Evolutionary conservation across 2,888 invertebrate species (phyloP).

Genomic region (Synanthedon myopaeformis): DNA sequence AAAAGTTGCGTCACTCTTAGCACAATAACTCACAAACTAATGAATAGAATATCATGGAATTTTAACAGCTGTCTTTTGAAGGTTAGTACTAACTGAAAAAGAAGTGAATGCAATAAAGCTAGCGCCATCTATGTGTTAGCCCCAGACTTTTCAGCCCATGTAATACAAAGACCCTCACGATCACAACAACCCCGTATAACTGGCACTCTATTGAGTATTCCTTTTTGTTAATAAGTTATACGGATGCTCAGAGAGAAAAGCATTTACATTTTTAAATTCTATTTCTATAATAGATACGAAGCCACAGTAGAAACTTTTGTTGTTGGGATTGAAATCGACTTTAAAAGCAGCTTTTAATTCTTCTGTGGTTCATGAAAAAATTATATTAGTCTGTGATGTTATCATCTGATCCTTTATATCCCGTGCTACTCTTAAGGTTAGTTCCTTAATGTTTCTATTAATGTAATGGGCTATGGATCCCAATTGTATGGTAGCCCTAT

Average conservation of each 20-base stretch:
- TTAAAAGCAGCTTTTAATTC: constrained; percentile 31
- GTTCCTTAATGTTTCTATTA: constrained; percentile 29
- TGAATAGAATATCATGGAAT: no score
- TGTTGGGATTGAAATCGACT: constrained; percentile 13
- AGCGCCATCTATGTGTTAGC: no score
- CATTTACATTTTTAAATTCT: constrained; percentile 43
- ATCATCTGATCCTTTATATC: background rate
- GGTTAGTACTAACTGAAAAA: no score
- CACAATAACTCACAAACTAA: no score
- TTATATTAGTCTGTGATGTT: background rate
- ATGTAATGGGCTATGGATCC: constrained; percentile 61
- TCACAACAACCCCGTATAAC: constrained; percentile 59
- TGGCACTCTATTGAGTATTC: constrained; percentile 58
- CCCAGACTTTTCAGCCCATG: no score
- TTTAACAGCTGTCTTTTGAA: no score
- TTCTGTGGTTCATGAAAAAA: constrained; percentile 14
- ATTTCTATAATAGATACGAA: constrained; percentile 59
- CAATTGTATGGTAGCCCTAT: constrained; percentile 67
- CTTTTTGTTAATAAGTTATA: constrained; percentile 38
- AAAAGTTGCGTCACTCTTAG: no score
- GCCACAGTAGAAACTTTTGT: constrained; percentile 54
- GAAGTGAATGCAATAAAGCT: no score
- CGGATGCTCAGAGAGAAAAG: constrained; percentile 51
- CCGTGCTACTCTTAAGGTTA: constrained; percentile 36
- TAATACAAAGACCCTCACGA: constrained; percentile 56